These are phyloP conservation scores for Tetragnatha montana DNA, from an alignment of 2,888 invertebrate genomes.

Conservation along the genomic window DNA sequence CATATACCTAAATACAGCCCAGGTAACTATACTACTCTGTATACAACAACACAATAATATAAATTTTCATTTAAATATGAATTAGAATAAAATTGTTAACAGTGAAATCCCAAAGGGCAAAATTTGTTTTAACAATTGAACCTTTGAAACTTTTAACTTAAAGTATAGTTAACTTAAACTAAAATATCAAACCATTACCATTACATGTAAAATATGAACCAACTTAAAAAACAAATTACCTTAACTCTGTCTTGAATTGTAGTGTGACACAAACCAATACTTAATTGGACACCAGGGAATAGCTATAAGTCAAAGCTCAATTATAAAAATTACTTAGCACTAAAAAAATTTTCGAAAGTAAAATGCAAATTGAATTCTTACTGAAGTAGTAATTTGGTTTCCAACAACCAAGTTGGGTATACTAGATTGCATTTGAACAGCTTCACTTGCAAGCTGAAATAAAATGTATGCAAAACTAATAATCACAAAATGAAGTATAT, in stretches of 20 bases:
- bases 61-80: neutral
- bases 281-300: conserved; percentile 92
- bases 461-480: too few relatives aligned
- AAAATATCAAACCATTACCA: neutral
- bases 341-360: neutral
- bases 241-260: conserved; percentile 80
- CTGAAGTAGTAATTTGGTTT: conserved; percentile 96
- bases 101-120: too few relatives aligned
- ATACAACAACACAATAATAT: too few relatives aligned
- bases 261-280: conserved; percentile 93
- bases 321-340: neutral
- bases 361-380: conserved; percentile 76
- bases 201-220: neutral
- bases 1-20: too few relatives aligned
- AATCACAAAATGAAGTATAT: too few relatives aligned
- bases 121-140: too few relatives aligned
- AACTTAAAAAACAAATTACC: conserved; percentile 74
- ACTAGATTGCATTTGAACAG: conserved; percentile 92
- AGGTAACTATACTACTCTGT: too few relatives aligned
- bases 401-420: conserved; percentile 98
- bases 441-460: conserved; percentile 87
- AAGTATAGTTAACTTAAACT: neutral
- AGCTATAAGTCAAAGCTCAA: conserved; percentile 79
- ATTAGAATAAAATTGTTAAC: too few relatives aligned
- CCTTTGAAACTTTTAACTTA: too few relatives aligned